These are phyloP conservation scores for Lapara coniferarum DNA, from an alignment of 2,888 invertebrate genomes.

Conservation along the genomic window DNA sequence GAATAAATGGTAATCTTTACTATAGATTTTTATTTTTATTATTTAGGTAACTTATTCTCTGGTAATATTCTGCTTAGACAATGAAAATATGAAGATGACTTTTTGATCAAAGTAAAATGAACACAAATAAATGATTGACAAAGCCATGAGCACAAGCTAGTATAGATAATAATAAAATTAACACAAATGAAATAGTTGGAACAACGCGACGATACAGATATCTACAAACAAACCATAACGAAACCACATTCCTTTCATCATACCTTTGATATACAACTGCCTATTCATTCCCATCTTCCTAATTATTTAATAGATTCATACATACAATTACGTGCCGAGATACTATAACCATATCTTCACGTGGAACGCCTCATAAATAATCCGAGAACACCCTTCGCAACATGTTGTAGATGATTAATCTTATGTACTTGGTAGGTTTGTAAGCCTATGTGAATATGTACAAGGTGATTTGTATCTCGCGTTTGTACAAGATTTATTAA, in stretches of 20 bases:
- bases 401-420: slow-evolving; percentile 51
- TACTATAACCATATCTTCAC: slow-evolving; percentile 31
- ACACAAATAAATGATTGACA: too few species aligned
- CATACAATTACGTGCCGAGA: slow-evolving; percentile 16
- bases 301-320: slow-evolving; percentile 24
- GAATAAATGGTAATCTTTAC: too few species aligned
- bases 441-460: slow-evolving; percentile 35
- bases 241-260: background rate
- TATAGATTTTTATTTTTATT: too few species aligned
- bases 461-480: slow-evolving; percentile 46
- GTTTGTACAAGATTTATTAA: slow-evolving; percentile 39
- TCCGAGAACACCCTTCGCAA: slow-evolving; percentile 37
- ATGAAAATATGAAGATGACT: too few species aligned
- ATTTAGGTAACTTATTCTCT: too few species aligned
- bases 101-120: too few species aligned
- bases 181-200: background rate
- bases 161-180: too few species aligned
- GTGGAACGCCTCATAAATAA: slow-evolving; percentile 48
- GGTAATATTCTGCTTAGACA: too few species aligned
- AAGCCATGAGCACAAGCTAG: too few species aligned
- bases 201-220: background rate
- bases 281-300: background rate
- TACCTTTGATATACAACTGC: background rate
- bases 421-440: slow-evolving; percentile 35
- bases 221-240: background rate